Base-by-base conservation (phyloP, 2,113 vertebrate genomes). In the Semicossyphus pulcher region DNA sequence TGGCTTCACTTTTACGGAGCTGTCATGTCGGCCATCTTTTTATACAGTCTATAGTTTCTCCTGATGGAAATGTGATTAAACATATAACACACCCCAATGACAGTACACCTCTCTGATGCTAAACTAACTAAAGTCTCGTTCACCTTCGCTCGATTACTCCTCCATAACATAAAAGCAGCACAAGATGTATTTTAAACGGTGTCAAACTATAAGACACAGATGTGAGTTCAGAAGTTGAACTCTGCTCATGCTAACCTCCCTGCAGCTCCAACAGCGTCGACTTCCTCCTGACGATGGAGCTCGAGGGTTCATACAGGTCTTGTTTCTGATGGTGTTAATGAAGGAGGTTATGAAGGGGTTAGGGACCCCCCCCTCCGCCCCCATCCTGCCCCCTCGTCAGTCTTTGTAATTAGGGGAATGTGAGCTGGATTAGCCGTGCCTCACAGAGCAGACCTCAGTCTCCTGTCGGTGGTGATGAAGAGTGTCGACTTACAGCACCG, bases 401-500 rank as follows among this genome's bases (percentile, higher is more conserved):
- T 54, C 67, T 78, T 83, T 85, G 76, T 85, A 82, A 84, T 83
- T 18, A 82, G 72, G 28, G 78, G 81, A 90, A 87, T 61, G 56
- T 83, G 87, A 88, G 60, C 72, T 83, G 84, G 77, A 57, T 91
- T 83, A 83, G 87, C 84, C 52, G 44, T 14, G 60, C 25, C 65
- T 9, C 57, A 4, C 3, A 4, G 67, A 64, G 57, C 78, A 14
- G 51, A 51, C 62, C 37, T 0, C 71, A n/a, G 76, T 11, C 80
- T 49, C 37, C 10, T 15, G 61, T n/a, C 4, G 64, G 16, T 4
- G 28, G 57, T 2, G 66, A 58, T 66, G 76, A 66, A 63, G 74
- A 61, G 84, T 86, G 73, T 89, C 62, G 16, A 54, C 69, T 84
- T 81, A 84, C 73, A 49, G 41, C 16, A 9, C 51, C 20, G 72